These are phyloP conservation scores for Paedocypris sp. DNA, from an alignment of 2,113 vertebrate species.

Conservation along the genomic window DNA sequence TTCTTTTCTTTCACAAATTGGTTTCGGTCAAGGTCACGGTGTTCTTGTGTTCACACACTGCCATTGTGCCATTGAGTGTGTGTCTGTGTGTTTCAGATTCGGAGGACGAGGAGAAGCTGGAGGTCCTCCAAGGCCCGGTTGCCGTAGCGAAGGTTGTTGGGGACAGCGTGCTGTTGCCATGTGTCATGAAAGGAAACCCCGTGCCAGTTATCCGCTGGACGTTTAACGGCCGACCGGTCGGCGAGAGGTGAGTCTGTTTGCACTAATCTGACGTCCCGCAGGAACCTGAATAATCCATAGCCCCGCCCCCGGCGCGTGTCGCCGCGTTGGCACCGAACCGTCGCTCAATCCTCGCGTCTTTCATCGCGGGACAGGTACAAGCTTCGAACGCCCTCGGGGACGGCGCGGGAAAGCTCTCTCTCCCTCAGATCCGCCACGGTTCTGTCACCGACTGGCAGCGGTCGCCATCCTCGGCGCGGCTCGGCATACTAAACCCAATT, in stretches of 20 bases:
- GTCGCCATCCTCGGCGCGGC: neutral
- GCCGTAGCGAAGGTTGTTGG: conserved; percentile 61
- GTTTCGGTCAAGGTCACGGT: no score
- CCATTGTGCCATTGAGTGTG: neutral
- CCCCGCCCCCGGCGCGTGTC: no score
- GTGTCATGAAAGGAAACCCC: conserved; percentile 66
- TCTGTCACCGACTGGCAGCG: neutral
- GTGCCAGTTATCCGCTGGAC: conserved; percentile 67
- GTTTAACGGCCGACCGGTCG: conserved; percentile 60
- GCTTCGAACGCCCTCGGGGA: neutral
- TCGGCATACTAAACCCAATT: neutral
- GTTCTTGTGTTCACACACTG: neutral
- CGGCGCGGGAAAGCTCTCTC: neutral
- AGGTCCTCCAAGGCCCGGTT: conserved; percentile 66
- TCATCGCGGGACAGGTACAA: neutral
- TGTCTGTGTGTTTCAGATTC: conserved; percentile 1
- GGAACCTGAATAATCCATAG: no score
- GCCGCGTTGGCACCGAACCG: neutral
- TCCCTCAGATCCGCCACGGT: neutral
- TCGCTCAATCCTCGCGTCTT: neutral
- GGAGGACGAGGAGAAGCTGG: conserved; percentile 46
- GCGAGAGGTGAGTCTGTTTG: conserved; percentile 64
- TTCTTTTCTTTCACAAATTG: no score
- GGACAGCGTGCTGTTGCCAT: conserved; percentile 67
- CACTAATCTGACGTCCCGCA: no score